A percentile compares a stretch with the other conserved stretches of the same genome.
Conservation (phyloP, 2,888 invertebrate genomes). For the Agrilus cyanescens region DNA sequence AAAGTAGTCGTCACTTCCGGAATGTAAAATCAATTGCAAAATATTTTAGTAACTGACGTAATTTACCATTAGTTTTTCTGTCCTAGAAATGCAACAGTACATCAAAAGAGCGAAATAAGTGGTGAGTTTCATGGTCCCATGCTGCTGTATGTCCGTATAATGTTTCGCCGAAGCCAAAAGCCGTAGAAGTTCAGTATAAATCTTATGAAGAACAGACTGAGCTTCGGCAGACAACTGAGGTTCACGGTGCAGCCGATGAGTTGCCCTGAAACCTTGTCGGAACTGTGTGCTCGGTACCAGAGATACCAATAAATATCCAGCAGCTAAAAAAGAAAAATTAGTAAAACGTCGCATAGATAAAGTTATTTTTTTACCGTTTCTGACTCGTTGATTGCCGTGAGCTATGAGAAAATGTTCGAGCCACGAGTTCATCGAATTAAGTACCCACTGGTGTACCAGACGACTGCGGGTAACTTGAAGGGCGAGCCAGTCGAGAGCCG, state of each 20-base stretch:
- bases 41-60: constrained; percentile 2
- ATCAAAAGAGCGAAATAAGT: constrained; percentile 87
- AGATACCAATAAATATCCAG: constrained; percentile 79
- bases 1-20: too few species aligned
- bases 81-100: constrained; percentile 80
- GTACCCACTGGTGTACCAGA: constrained; percentile 80
- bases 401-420: constrained; percentile 79
- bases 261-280: constrained; percentile 72
- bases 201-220: constrained; percentile 46
- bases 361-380: constrained; percentile 48
- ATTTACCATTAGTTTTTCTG: constrained; percentile 81
- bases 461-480: constrained; percentile 77
- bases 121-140: constrained; percentile 84
- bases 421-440: constrained; percentile 88
- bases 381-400: constrained; percentile 73
- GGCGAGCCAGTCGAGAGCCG: constrained; percentile 85
- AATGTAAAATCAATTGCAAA: constrained; percentile 1
- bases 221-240: constrained; percentile 43
- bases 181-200: constrained; percentile 62
- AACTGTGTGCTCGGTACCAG: constrained; percentile 85
- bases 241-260: constrained; percentile 36
- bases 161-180: constrained; percentile 73
- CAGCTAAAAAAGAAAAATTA: constrained; percentile 44
- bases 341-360: not conserved
- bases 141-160: constrained; percentile 74